Conservation (phyloP, 2,797 vertebrate genomes). For the Onychomys leucogaster region DNA sequence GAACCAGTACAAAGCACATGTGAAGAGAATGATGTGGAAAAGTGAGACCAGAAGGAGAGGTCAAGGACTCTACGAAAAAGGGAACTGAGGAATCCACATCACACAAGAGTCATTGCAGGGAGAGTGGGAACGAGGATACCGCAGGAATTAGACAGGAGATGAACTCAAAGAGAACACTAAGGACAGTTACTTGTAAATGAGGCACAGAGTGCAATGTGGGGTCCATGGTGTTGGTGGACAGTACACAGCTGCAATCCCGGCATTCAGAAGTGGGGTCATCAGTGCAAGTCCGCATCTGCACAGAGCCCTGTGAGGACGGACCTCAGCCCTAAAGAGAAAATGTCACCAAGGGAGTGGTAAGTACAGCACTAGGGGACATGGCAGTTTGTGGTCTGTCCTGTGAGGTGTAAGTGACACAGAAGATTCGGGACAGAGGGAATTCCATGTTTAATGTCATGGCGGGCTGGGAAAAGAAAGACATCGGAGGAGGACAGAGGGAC, state of each 20-base stretch:
- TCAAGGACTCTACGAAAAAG: background rate
- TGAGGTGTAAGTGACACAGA: background rate
- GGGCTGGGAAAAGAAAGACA: background rate
- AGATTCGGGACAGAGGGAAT: background rate
- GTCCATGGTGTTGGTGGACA: background rate
- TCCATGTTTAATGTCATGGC: background rate
- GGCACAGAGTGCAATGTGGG: background rate
- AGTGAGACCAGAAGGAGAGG: background rate
- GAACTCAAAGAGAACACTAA: background rate
- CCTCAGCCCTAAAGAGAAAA: background rate
- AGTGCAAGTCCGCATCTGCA: background rate
- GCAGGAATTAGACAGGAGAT: background rate
- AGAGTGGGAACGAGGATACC: background rate
- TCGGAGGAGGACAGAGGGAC: background rate
- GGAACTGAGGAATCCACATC: background rate
- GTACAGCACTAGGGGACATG: background rate
- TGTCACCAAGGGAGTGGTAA: background rate
- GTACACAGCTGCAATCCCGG: background rate
- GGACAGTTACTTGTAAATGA: background rate
- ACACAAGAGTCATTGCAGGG: background rate
- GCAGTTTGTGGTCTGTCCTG: background rate
- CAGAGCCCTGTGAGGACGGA: no score
- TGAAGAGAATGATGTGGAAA: background rate
- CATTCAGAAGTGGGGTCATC: background rate
- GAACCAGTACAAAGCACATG: background rate